Evolutionary conservation across 2,797 vertebrate species (phyloP), one percentile per base, ranked within the genome.

Genomic region (Sebastes trivittatus): DNA sequence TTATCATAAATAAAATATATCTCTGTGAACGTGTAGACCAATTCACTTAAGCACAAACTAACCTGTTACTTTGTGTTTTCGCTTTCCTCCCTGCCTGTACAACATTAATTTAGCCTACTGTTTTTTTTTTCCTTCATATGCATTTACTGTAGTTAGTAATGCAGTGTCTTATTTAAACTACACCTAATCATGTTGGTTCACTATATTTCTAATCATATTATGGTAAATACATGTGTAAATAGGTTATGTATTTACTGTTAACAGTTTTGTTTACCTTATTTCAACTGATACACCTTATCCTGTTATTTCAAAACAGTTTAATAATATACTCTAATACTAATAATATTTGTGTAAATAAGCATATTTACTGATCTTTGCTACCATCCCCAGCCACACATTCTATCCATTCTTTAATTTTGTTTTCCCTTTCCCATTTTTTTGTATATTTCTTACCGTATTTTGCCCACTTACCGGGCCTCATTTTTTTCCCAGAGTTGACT

Each of bases 321-420:
- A 42, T 42, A 42, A 42, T 42, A 42, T 42, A 42, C 38, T 42
- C 38, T 42, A 42, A 42, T 0, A 42, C 38, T 23, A 23, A 23
- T 23, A 23, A 42, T 16, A 42, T 42, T 16, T 42, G 38, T 42
- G 38, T 42, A 16, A 42, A 42, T 42, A 42, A 0, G 38, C 38
- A 16, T 42, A 42, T 42, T 42, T 42, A 42, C 38, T 16, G 14
- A 42, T 16, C 14, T 42, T 42, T 42, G 38, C 1, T 42, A 16
- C 0, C 38, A 3, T 42, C 38, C 38, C 38, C 38, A 16, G 38
- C 38, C 14, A 0, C 38, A 42, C 6, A 6, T 42, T 42, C 14
- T 16, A 42, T 42, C 38, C 38, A 16, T 42, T 42, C 38, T 16
- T 42, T 42, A 42, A 16, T 42, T 42, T 16, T 7, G 14, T 58